phyloP scores from a whole-genome alignment of 2,888 invertebrate species.

The Cistogaster globosa region DNA sequence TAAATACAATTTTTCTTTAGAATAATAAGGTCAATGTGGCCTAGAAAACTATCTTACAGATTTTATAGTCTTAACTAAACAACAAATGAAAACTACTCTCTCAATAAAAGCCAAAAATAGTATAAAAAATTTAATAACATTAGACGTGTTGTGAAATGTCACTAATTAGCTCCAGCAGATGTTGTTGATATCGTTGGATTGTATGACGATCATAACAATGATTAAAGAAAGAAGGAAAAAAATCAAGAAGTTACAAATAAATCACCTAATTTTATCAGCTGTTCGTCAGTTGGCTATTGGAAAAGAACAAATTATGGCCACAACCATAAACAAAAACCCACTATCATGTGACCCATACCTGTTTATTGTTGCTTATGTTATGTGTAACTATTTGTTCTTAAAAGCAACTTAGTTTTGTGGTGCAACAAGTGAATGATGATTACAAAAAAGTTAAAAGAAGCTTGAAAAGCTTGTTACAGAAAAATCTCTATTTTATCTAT shows the following conservation, averaged over 20 bases:
- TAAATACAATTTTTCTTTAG: conserved; percentile 33
- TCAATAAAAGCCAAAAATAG: conserved; percentile 13
- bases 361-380: conserved; percentile 4
- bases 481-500: not conserved
- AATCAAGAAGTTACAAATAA: conserved; percentile 43
- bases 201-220: not conserved
- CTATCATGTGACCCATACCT: conserved; percentile 40
- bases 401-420: conserved; percentile 44
- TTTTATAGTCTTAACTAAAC: not conserved
- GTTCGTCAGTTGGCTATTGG: not conserved
- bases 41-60: not conserved
- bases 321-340: conserved; percentile 12
- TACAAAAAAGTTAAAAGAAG: not conserved
- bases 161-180: conserved; percentile 57
- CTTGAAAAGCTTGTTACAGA: conserved; percentile 13
- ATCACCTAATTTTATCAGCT: conserved; percentile 51
- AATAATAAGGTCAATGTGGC: conserved; percentile 58
- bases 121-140: not conserved
- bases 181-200: conserved; percentile 41
- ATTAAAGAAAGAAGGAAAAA: not conserved
- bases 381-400: conserved; percentile 19
- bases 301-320: conserved; percentile 56
- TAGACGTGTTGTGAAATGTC: conserved; percentile 50
- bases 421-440: conserved; percentile 56
- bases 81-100: conserved; percentile 20